Conservation (phyloP, 37 sponge, comb jelly and placozoan genomes). For the Corticium candelabrum region DNA sequence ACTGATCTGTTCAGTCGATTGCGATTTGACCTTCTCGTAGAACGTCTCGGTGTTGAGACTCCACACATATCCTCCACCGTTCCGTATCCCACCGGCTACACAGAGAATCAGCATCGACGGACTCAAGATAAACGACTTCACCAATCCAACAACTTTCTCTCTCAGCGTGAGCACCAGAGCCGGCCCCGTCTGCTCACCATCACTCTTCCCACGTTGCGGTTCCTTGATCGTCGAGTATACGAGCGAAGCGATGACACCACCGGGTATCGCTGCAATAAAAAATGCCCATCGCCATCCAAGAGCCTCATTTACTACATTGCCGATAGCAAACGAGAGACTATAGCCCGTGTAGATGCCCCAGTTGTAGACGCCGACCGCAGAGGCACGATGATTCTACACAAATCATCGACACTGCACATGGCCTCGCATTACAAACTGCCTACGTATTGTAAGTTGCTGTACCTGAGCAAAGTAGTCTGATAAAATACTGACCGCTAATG, state of each 20-base stretch:
- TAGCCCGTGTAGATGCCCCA: slow-evolving; percentile 68
- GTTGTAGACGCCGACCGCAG: slow-evolving; percentile 64
- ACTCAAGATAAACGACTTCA: background rate
- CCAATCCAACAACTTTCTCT: background rate
- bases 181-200: background rate
- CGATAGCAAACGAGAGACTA: slow-evolving; percentile 48
- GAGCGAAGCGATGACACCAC: background rate
- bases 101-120: slow-evolving; percentile 47
- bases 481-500: slow-evolving; percentile 56
- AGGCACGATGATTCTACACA: slow-evolving; percentile 36
- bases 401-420: too few relatives aligned
- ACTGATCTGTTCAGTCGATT: background rate
- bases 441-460: too few relatives aligned
- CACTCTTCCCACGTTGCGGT: slow-evolving; percentile 21
- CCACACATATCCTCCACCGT: slow-evolving; percentile 66
- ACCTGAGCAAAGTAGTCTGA: slow-evolving; percentile 53
- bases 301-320: slow-evolving; percentile 30
- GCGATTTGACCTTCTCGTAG: slow-evolving; percentile 23
- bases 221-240: slow-evolving; percentile 47
- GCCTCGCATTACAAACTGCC: too few relatives aligned
- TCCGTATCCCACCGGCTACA: slow-evolving; percentile 53
- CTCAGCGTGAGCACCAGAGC: background rate
- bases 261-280: slow-evolving; percentile 52
- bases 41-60: slow-evolving; percentile 61
- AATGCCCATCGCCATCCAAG: slow-evolving; percentile 64